phyloP scores from a whole-genome alignment of 1,140 invertebrate species.

The Neuroterus valhalla region DNA sequence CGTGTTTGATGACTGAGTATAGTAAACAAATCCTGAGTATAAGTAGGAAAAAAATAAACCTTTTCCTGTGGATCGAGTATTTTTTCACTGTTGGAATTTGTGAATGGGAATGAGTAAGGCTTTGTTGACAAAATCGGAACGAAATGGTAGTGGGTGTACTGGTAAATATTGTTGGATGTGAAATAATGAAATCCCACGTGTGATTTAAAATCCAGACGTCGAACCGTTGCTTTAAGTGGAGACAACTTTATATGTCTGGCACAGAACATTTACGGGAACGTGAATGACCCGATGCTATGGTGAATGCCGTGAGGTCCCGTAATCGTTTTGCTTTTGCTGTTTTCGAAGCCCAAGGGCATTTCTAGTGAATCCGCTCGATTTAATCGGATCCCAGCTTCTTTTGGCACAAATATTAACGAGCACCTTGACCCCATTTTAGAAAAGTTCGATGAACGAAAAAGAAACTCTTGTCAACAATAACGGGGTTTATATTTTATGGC shows the following conservation, averaged over 20 bases:
- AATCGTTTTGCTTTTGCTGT: slow-evolving; percentile 32
- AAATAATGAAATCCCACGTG: slow-evolving; percentile 24
- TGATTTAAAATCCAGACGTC: slow-evolving; percentile 30
- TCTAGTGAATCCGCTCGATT: slow-evolving; percentile 26
- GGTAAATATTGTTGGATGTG: neutral
- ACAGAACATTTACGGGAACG: slow-evolving; percentile 22
- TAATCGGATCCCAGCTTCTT: slow-evolving; percentile 27
- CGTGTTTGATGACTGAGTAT: too few relatives aligned
- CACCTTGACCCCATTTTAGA: slow-evolving; percentile 28
- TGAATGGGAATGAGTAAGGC: too few relatives aligned
- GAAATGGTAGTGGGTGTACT: neutral
- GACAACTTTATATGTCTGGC: slow-evolving; percentile 29
- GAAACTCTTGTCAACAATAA: neutral
- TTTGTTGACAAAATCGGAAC: too few relatives aligned
- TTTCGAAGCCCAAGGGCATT: slow-evolving; percentile 28
- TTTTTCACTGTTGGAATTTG: too few relatives aligned
- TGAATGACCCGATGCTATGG: slow-evolving; percentile 28
- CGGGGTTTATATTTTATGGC: neutral
- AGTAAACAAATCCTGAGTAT: too few relatives aligned
- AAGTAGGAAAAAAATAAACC: too few relatives aligned
- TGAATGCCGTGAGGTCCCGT: slow-evolving; percentile 32
- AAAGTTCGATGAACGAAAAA: slow-evolving; percentile 29
- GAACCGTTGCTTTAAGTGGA: slow-evolving; percentile 30
- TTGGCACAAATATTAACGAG: slow-evolving; percentile 31
- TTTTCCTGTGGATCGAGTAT: too few relatives aligned